Conservation (phyloP, 2,888 invertebrate species). For the Pachliopta kotzebuea region DNA sequence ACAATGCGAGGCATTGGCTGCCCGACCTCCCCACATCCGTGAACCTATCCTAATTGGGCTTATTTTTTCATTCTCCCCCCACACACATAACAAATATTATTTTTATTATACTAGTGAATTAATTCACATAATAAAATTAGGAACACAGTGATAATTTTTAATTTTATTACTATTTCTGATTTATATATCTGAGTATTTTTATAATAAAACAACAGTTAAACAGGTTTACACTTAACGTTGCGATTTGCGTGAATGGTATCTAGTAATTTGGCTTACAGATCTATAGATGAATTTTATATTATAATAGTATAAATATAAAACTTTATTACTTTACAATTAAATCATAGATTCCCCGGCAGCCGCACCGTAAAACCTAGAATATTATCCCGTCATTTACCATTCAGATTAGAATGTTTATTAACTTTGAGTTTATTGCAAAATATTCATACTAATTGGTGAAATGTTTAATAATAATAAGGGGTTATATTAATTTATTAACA, state of each 20-base stretch:
- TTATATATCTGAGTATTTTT: too few species aligned
- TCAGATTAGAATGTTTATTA: constrained; percentile 8
- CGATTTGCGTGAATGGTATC: too few species aligned
- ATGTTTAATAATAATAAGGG: neutral
- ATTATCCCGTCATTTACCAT: constrained; percentile 12
- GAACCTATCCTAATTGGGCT: constrained; percentile 42
- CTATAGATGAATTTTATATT: neutral
- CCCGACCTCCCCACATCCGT: constrained; percentile 63
- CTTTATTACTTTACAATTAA: constrained; percentile 2
- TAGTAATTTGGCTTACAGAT: neutral
- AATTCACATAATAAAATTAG: too few species aligned
- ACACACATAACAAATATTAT: neutral
- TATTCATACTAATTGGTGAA: neutral
- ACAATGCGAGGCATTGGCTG: constrained; percentile 67
- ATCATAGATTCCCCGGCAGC: constrained; percentile 11
- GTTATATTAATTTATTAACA: neutral
- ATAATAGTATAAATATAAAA: neutral
- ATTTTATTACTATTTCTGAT: too few species aligned
- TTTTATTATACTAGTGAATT: too few species aligned
- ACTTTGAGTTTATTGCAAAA: constrained; percentile 1
- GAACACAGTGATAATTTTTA: too few species aligned
- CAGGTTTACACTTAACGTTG: too few species aligned
- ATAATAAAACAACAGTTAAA: too few species aligned
- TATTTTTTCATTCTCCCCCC: neutral
- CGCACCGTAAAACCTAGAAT: neutral